phyloP scores from a whole-genome alignment of 2,888 invertebrate genomes.

The Pseudolycoriella hygida region DNA sequence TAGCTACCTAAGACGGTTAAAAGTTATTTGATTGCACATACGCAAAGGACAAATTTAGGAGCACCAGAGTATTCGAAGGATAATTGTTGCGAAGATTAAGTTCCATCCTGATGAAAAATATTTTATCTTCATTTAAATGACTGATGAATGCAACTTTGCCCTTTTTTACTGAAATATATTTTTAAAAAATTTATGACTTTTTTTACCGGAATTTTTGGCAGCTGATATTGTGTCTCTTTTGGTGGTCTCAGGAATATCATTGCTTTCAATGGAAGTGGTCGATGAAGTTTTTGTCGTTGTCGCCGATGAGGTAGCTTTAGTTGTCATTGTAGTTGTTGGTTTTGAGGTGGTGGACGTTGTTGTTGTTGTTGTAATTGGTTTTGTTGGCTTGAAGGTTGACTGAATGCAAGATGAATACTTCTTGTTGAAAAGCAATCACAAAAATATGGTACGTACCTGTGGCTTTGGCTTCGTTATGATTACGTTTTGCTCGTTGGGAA shows the following conservation, averaged over 20 bases:
- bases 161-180: neutral
- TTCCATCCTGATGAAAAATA: no score
- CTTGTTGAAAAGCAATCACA: no score
- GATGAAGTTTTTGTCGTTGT: slow-evolving; percentile 11
- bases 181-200: neutral
- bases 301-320: slow-evolving; percentile 11
- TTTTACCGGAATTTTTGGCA: slow-evolving; percentile 24
- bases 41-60: no score
- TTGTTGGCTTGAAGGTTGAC: slow-evolving; percentile 13
- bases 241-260: slow-evolving; percentile 13
- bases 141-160: no score
- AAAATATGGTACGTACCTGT: slow-evolving; percentile 23
- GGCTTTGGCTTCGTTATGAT: slow-evolving; percentile 17
- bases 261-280: slow-evolving; percentile 15
- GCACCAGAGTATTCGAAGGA: no score
- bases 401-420: no score
- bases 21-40: no score
- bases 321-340: slow-evolving; percentile 12
- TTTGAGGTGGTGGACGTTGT: slow-evolving; percentile 17
- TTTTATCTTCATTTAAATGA: no score
- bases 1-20: no score
- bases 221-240: slow-evolving; percentile 24
- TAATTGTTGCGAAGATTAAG: no score
- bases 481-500: neutral
- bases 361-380: slow-evolving; percentile 15